Evolutionary conservation across 1,140 invertebrate genomes (phyloP), one percentile per base, ranked within the genome.

Genomic region (Formica exsecta): DNA sequence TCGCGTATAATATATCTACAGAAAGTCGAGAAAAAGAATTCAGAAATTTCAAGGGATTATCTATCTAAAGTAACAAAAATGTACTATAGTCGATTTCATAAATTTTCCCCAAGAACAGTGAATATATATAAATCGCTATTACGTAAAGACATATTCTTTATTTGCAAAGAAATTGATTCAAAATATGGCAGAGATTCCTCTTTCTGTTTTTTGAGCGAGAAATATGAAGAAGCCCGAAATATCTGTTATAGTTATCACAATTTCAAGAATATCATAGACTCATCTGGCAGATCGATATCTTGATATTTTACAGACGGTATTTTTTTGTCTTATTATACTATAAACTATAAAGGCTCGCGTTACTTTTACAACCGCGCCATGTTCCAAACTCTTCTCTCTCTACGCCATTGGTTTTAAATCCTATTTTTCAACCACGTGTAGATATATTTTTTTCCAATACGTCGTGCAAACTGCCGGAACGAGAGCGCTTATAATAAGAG

Each of bases 401-500:
- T 11, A 25, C 7, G 38, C 38, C 4, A 29, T 57, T 57, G 8
- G 9, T n/a, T 70, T 70, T 29, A 41, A 80, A 80, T 80, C 11
- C 36, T 70, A 70, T 38, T 57, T 80, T 70, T 70, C 22, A 22
- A 9, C 11, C 13, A 25, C 36, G 22, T 41, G 22, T 41, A 70
- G 77, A 70, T 70, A 80, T 70, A 80, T 70, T 73, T 59, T 71
- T 74, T 68, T 29, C 77, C 86, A 57, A 87, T 84, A 65, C 65
- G 19, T 59, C 29, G 36, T 29, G 29, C 51, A 74, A 70, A 84
- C 51, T 51, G 38, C 32, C 38, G 38, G 25, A 62, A 41, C 38
- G 13, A 59, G 54, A 61, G 41, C 66, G 76, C 36, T 87, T 57
- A 75, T 87, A 87, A 87, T 88, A 87, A 88, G 86, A 62, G 79